Evolutionary conservation across 2,888 invertebrate genomes (phyloP), one percentile per base, ranked within the genome.

Genomic region (Embidobia sp.): DNA sequence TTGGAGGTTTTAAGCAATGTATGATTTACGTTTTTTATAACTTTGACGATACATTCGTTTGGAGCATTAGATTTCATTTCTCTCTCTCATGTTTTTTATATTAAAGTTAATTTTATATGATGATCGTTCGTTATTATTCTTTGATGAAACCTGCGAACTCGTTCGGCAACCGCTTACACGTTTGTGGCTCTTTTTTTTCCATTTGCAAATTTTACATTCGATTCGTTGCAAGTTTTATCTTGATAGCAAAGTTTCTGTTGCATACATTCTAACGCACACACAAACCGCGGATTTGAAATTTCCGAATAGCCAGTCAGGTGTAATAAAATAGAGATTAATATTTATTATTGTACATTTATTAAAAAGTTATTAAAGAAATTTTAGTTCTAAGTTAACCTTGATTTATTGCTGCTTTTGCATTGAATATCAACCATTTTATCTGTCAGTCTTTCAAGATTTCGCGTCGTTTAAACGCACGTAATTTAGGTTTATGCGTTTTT

Each of bases 281-380:
- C 29, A 11, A 37, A 31, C 11, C 57, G 57, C 59, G 59, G n/a
- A 55, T 73, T 66, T 22, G 33, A 66, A 49, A 66, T 51, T 73
- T 66, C 31, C 73, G 64, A 59, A 31, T 74, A 74, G 73, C n/a
- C 44, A 42, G 35, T 74, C 66, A 74, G 66, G 31, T 66, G 66
- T 66, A 74, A 74, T 59, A 66, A 72, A 66, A 74, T 59, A 74
- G 59, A 66, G 51, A 46, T 64, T 73, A 64, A 73, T 73, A 73
- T 64, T 73, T 53, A 73, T 73, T 64, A 73, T 73, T 73, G 73
- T 73, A 73, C 48, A 73, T 73, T 73, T 73, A 73, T 73, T 40
- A 64, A 73, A 49, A 64, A 73, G 73, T 64, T 73, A 73, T 73
- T 73, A 73, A 64, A 73, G 63, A 73, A 55, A 10, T 73, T 63